A percentile compares a stretch with the other conserved stretches of the same genome.
Evolutionary conservation across 2,888 invertebrate species (phyloP).

Genomic region (Rambutsinella grinnellia): DNA sequence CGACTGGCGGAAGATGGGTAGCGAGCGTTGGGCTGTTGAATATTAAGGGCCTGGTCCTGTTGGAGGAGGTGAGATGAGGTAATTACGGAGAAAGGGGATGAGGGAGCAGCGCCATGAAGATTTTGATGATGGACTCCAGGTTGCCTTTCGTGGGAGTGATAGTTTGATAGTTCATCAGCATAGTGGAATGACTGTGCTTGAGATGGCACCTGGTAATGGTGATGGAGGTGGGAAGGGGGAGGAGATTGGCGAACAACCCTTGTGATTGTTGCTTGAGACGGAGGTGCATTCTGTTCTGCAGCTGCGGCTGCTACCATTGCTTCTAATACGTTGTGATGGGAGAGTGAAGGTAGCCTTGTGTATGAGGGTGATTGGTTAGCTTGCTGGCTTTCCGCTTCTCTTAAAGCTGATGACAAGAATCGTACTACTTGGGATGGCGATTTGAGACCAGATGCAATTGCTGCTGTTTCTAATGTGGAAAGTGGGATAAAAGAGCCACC

Average conservation of each 20-base stretch:
- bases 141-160: not conserved
- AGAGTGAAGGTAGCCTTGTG: slow-evolving; percentile 26
- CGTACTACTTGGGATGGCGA: slow-evolving; percentile 35
- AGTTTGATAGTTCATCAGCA: slow-evolving; percentile 2
- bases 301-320: slow-evolving; percentile 42
- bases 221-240: slow-evolving; percentile 23
- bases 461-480: slow-evolving; percentile 37
- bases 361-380: slow-evolving; percentile 3
- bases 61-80: slow-evolving; percentile 30
- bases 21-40: not conserved
- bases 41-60: not conserved
- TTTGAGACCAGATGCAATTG: slow-evolving; percentile 39
- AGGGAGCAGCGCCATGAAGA: not conserved
- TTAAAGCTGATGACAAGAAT: slow-evolving; percentile 32
- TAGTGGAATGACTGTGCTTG: slow-evolving; percentile 25
- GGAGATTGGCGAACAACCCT: slow-evolving; percentile 21
- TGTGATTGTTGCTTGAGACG: not conserved
- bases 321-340: slow-evolving; percentile 40
- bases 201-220: slow-evolving; percentile 15
- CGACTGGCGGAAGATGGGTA: slow-evolving; percentile 21
- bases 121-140: slow-evolving; percentile 25
- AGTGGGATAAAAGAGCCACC: slow-evolving; percentile 45
- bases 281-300: slow-evolving; percentile 1
- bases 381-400: slow-evolving; percentile 32
- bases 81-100: slow-evolving; percentile 28